A percentile compares a stretch with the other conserved stretches of the same genome.
phyloP scores from a whole-genome alignment of 2,113 vertebrate genomes.

The Shinisaurus crocodilurus region DNA sequence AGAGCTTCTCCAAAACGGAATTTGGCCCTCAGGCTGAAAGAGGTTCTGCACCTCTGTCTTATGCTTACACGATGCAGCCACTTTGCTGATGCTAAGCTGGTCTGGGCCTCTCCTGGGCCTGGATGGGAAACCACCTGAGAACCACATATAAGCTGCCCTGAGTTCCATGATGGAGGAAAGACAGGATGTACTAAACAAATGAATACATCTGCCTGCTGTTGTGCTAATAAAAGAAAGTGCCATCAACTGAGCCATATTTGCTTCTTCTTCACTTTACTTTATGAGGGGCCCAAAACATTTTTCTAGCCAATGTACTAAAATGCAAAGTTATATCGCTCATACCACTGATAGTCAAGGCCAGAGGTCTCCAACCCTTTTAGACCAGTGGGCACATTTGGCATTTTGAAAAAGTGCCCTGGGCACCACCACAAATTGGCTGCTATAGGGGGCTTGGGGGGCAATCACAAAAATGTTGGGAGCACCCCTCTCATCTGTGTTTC shows the following conservation, averaged over 20 bases:
- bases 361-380: no score
- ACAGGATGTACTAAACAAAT: background rate
- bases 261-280: background rate
- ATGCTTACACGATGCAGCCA: background rate
- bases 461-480: no score
- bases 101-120: background rate
- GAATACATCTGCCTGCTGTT: background rate
- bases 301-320: background rate
- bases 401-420: no score
- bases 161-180: background rate
- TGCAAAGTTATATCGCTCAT: background rate
- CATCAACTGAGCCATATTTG: background rate
- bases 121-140: background rate
- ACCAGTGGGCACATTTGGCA: no score
- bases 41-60: no score
- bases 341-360: background rate
- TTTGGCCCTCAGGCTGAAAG: no score
- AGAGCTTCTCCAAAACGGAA: no score
- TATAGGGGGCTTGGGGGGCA: no score
- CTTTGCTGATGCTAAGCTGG: background rate
- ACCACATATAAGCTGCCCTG: background rate
- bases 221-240: background rate
- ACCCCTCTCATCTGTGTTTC: no score
- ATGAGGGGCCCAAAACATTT: background rate
- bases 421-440: no score